Conservation (phyloP, 2,888 invertebrate genomes). For the Griposia aprilina region DNA sequence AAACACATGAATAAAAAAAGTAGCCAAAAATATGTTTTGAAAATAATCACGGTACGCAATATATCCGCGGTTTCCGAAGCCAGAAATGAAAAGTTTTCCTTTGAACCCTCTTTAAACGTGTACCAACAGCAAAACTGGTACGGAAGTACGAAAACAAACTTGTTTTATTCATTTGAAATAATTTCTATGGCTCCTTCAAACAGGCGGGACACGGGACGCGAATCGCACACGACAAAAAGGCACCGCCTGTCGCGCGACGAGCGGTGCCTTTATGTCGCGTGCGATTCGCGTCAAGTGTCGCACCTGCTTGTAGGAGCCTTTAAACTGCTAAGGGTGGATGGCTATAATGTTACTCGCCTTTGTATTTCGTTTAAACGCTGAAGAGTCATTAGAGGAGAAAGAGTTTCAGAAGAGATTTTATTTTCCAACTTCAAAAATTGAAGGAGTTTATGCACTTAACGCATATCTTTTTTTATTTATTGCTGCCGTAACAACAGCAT, state of each 20-base stretch:
- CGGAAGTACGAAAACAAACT: neutral
- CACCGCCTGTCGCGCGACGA: too few relatives aligned
- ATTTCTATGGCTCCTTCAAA: too few relatives aligned
- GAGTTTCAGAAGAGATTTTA: neutral
- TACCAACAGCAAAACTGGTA: constrained; percentile 20
- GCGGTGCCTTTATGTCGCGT: too few relatives aligned
- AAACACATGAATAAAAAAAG: neutral
- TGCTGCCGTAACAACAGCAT: neutral
- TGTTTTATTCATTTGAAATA: neutral
- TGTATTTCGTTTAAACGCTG: neutral
- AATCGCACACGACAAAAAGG: too few relatives aligned
- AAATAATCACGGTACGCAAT: constrained; percentile 32
- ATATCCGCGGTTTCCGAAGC: constrained; percentile 27
- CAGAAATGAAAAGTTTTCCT: constrained; percentile 48
- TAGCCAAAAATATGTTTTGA: neutral
- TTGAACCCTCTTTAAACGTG: constrained; percentile 25
- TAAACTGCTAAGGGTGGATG: neutral
- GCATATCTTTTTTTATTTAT: neutral
- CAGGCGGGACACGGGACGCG: too few relatives aligned
- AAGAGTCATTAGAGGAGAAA: neutral
- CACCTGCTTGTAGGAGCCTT: neutral
- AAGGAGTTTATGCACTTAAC: too few relatives aligned
- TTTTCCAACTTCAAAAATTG: neutral
- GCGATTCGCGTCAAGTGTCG: too few relatives aligned
- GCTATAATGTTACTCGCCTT: neutral